Evolutionary conservation across 1,140 invertebrate species (phyloP).

Genomic region (Eueides isabella): DNA sequence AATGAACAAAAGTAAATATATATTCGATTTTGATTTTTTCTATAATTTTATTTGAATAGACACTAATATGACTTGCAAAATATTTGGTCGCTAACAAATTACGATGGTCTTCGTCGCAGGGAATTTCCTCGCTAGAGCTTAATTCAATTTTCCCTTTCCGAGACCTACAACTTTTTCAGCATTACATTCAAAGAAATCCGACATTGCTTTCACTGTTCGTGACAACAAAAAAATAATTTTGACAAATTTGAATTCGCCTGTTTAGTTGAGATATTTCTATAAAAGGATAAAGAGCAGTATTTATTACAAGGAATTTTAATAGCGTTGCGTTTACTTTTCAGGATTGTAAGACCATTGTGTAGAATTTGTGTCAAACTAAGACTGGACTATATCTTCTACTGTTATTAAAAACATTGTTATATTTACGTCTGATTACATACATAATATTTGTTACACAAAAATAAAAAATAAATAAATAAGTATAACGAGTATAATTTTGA

Average conservation of each 20-base stretch:
- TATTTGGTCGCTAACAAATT: constrained; percentile 7
- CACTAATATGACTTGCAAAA: constrained; percentile 5
- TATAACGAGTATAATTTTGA: too few species aligned
- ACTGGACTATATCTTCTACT: not conserved
- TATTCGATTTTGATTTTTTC: too few species aligned
- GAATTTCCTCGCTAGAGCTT: constrained; percentile 12
- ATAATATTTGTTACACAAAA: too few species aligned
- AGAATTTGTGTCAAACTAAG: not conserved
- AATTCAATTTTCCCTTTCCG: constrained; percentile 15
- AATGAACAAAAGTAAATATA: too few species aligned
- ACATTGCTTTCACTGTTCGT: constrained; percentile 12
- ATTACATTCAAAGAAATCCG: constrained; percentile 8
- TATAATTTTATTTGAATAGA: not conserved
- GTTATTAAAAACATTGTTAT: not conserved
- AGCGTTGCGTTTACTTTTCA: not conserved
- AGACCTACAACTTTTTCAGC: constrained; percentile 9
- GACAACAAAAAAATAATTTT: not conserved
- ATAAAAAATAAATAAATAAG: too few species aligned
- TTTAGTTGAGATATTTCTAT: constrained; percentile 7
- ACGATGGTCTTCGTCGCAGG: constrained; percentile 15
- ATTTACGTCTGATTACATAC: too few species aligned
- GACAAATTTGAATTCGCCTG: not conserved
- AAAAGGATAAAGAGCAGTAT: not conserved
- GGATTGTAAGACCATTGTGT: not conserved
- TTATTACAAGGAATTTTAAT: not conserved